Evolutionary conservation across 2,797 vertebrate genomes (phyloP).

Genomic region (Orientallactaga sibirica): DNA sequence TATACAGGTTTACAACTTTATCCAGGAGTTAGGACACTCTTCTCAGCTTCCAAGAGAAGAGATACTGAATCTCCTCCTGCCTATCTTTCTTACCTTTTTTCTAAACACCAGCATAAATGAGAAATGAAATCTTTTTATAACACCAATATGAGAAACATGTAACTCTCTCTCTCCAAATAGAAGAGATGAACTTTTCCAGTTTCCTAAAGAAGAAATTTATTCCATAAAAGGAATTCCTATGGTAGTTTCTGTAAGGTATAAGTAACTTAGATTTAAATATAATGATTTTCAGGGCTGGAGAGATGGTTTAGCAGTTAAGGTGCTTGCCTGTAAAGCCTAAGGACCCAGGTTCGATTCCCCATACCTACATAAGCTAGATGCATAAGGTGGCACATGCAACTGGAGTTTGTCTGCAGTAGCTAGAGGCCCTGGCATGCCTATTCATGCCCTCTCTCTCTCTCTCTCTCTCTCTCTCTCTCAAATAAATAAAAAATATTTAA

Average conservation of each 20-base stretch:
- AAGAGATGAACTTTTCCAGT: neutral
- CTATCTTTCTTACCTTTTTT: constrained; percentile 9
- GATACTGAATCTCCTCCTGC: neutral
- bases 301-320: no score
- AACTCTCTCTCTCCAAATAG: constrained; percentile 21
- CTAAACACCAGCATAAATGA: neutral
- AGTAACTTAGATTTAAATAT: constrained; percentile 36
- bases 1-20: constrained; percentile 4
- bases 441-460: no score
- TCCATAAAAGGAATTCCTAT: constrained; percentile 15
- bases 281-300: neutral
- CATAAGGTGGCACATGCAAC: no score
- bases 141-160: constrained; percentile 17
- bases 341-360: no score
- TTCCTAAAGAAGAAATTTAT: neutral
- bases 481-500: no score
- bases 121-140: constrained; percentile 8
- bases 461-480: no score
- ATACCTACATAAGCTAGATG: no score
- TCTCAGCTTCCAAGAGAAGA: constrained; percentile 17
- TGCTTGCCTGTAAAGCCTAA: no score
- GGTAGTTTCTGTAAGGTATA: constrained; percentile 11
- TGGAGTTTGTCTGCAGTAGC: no score
- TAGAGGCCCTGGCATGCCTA: no score
- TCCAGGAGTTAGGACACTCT: neutral